Evolutionary conservation across 2,888 invertebrate genomes (phyloP).

Genomic region (Trichacis sp.): DNA sequence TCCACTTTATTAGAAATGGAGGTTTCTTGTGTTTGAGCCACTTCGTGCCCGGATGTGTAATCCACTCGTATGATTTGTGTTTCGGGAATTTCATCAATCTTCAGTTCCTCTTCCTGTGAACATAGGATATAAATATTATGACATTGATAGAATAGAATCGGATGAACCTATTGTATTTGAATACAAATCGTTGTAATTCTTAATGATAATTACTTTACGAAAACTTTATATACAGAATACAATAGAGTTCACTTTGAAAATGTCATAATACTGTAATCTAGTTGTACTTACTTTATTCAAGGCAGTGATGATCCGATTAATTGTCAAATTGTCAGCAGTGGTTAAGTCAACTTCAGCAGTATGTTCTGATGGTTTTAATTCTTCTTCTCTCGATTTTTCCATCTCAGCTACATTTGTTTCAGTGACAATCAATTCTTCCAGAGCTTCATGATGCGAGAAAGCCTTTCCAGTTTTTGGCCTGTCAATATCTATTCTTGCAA

Average conservation of each 20-base stretch:
- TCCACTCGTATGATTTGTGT: conserved; percentile 48
- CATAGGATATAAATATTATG: no score
- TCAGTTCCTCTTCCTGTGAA: conserved; percentile 51
- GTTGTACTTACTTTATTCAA: conserved; percentile 48
- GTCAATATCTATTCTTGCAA: conserved; percentile 50
- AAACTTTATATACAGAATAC: no score
- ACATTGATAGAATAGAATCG: no score
- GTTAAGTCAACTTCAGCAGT: conserved; percentile 57
- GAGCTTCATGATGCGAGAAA: conserved; percentile 70
- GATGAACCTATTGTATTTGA: no score
- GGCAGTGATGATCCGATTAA: conserved; percentile 57
- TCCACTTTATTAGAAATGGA: conserved; percentile 53
- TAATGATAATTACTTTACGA: no score
- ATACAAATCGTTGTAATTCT: no score
- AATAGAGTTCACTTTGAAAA: no score
- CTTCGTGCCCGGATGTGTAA: conserved; percentile 57
- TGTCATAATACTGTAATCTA: no score
- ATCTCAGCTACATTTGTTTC: conserved; percentile 69
- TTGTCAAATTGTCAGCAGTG: conserved; percentile 53
- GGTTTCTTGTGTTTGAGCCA: conserved; percentile 61
- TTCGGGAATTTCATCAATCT: conserved; percentile 48
- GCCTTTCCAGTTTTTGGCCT: conserved; percentile 59
- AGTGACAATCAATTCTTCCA: conserved; percentile 68
- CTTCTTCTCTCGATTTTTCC: conserved; percentile 68
- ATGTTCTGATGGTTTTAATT: conserved; percentile 61